These are phyloP conservation scores for Deroplatys truncata DNA, from an alignment of 2,888 invertebrate species.

Conservation along the genomic window DNA sequence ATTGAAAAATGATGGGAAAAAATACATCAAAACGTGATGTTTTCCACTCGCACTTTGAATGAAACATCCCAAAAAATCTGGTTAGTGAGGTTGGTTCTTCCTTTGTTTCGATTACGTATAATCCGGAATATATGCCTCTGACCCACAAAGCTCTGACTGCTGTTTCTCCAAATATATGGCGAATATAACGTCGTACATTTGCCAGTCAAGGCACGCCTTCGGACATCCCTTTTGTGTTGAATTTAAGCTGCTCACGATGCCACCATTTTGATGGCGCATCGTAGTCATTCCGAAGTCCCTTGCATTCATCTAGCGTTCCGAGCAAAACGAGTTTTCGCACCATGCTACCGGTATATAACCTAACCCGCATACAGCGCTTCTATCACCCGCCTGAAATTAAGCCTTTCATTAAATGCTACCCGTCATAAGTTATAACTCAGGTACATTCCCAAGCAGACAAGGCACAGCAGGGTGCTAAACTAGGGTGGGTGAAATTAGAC, in stretches of 20 bases:
- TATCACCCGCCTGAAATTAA: neutral
- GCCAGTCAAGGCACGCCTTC: neutral
- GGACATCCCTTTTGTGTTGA: neutral
- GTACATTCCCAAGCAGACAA: neutral
- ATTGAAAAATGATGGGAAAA: too few relatives aligned
- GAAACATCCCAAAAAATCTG: neutral
- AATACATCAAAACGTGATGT: too few relatives aligned
- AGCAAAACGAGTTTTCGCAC: neutral
- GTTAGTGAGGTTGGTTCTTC: neutral
- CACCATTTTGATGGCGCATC: neutral
- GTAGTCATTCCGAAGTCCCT: neutral
- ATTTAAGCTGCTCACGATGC: neutral
- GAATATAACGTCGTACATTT: neutral
- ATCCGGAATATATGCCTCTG: neutral
- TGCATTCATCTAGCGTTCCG: neutral
- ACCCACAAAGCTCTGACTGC: neutral
- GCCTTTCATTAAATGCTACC: conserved; percentile 18
- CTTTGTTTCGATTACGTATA: neutral
- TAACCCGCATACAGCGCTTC: neutral
- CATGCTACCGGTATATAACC: neutral
- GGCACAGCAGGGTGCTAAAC: neutral
- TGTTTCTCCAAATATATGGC: neutral
- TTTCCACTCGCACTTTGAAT: too few relatives aligned
- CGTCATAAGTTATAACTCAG: conserved; percentile 19
- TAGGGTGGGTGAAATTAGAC: conserved; percentile 14